A percentile compares a stretch with the other conserved stretches of the same genome.
Conservation (phyloP, 2,113 vertebrate species). For the Poeciliopsis occidentalis region DNA sequence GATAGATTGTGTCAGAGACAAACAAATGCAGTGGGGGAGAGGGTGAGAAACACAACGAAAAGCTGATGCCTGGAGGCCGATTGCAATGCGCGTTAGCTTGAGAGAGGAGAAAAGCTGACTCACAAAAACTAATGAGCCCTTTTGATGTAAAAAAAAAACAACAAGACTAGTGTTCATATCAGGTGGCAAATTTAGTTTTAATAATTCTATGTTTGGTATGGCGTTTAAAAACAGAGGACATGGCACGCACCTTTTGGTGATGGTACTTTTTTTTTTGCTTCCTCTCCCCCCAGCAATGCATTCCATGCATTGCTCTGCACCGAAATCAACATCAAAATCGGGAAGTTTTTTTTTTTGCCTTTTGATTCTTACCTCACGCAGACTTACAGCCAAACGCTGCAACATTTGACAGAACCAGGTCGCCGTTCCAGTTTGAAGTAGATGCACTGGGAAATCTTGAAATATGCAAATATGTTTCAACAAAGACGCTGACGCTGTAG, state of each 20-base stretch:
- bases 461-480: neutral
- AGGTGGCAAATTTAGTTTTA: neutral
- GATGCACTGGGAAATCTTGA: neutral
- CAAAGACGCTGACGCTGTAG: neutral
- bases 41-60: neutral
- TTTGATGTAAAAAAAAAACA: neutral
- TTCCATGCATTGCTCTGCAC: neutral
- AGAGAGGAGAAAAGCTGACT: neutral
- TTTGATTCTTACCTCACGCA: neutral
- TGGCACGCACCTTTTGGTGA: neutral
- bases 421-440: neutral
- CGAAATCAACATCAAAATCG: neutral
- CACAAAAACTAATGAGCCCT: neutral
- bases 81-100: neutral
- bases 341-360: neutral
- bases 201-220: neutral
- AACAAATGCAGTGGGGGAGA: neutral
- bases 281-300: too few species aligned
- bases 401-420: neutral
- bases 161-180: neutral
- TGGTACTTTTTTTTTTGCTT: too few species aligned
- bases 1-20: slow-evolving; percentile 25
- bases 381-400: neutral
- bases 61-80: neutral
- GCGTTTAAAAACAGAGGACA: neutral